Evolutionary conservation across 2,888 invertebrate species (phyloP), one percentile per base, ranked within the genome.

Genomic region (Adelphocoris suturalis): DNA sequence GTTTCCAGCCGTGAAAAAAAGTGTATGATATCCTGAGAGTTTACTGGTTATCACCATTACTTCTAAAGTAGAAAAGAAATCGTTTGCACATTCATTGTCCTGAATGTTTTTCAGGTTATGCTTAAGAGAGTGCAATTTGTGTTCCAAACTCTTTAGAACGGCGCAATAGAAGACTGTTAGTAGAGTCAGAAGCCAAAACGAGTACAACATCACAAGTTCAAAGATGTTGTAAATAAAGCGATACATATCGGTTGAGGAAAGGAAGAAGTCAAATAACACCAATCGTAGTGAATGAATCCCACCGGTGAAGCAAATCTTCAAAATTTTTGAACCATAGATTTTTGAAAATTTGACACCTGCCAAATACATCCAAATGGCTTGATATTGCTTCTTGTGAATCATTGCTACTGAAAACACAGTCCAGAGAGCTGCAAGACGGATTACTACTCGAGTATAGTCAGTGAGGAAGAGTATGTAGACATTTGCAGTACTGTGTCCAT

Each of bases 91-190:
- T 11, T 7, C 13, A n/a, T 28, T 11, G 13, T 46, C 37, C 4
- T 46, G 23, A n/a, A 11, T 13, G 37, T 16, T 46, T 13, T 78
- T 78, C 37, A 78, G 16, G n/a, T n/a, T 28, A 3, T 16, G 5
- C 37, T 2, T 78, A 1, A 78, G 13, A 2, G 37, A 78, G 5
- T 46, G 78, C 3, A 28, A 0, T 27, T 78, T 78, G 28, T 78
- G 14, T 23, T 28, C n/a, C 37, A 78, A 27, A 14, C 37, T 16
- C n/a, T 14, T 78, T 14, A 78, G 46, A 78, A 46, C 28, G 1
- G 78, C 28, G 13, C 78, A 78, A 37, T 78, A 78, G 13, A 78
- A 78, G 37, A 78, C 37, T 37, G 78, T 78, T 7, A 78, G 78
- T 4, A 78, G 78, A 0, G n/a, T 16, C 78, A 78, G 37, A 12